Base-by-base conservation (phyloP, 2,113 vertebrate species). In the Ageneiosus marmoratus region DNA sequence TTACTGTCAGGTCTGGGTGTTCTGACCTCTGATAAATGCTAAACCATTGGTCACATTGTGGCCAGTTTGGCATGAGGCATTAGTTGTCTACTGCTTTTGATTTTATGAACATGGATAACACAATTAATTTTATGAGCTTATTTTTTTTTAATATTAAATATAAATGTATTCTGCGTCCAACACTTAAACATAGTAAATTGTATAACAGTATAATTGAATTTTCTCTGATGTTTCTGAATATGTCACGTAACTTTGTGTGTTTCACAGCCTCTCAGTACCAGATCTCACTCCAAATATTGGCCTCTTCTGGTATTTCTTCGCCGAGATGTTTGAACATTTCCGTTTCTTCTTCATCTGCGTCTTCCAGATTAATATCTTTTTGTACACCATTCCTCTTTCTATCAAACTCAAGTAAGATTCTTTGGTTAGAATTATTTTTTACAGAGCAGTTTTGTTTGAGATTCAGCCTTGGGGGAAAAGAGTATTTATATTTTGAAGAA, bases 271-370 rank as follows among this genome's bases (percentile, higher is more conserved):
- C 80, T 98, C 97, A 0, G 97, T 99, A 65, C 97, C 98, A 34
- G 98, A 99, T 87, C 93, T 99, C 87, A 99, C 98, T 18, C 98
- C 98, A 46, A 99, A 99, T 91, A 96, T 99, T 50, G 98, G 98
- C 60, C 96, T 99, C 88, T 99, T 99, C 91, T 99, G 98, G 98
- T 99, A 99, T 92, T 99, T 99, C 94, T 99, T 99, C 85, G 97
- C 98, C 0, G 98, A 99, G 94, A 98, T 99, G 98, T 99, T 99
- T 85, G 97, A 99, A 78, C 98, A 99, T 91, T 99, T 99, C 48
- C 96, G 97, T 79, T 95, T 98, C 87, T 99, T 99, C 93, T 99
- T 99, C 84, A 95, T 98, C 34, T 99, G 97, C 58, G 97, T 99
- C 51, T 99, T 99, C 91, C 98, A 99, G 95, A 98, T 99, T 91